Base-by-base conservation (phyloP, 1,140 invertebrate genomes). In the Lucilia sericata region DNA sequence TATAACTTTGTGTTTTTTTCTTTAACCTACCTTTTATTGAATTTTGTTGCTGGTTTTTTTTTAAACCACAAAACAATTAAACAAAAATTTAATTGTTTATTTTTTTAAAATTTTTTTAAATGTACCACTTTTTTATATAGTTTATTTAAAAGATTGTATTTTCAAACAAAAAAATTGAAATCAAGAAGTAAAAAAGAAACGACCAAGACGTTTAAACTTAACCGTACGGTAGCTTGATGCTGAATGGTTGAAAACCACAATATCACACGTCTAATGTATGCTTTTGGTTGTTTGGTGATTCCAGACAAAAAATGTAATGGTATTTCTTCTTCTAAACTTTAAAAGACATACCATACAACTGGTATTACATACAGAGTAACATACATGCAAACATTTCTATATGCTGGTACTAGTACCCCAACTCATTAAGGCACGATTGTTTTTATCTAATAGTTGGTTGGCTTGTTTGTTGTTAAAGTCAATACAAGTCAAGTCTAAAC, bases 201-300 rank as follows among this genome's bases (percentile, higher is more conserved):
- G 13, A n/a, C 55, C 51, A 55, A 70, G 19, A 70, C 65, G 65
- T 21, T 70, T 19, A 21, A 80, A 49, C 76, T 49, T 80, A 21
- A 51, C 76, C 25, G 47, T 19, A 21, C 76, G 76, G 76, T 80
- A 80, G 76, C 25, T 49, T 49, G 76, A 80, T 80, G 76, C 76
- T 80, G 76, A 80, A 80, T 80, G 76, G 12, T 80, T 19, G 9
- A 12, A 51, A 80, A 49, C 76, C 42, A 19, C 76, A 80, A 51
- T 70, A 80, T 80, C n/a, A 80, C 76, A 80, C 76, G 76, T 51
- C 76, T 80, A 80, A 80, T 80, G 76, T 80, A 80, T 19, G 47
- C 36, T 80, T 80, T 19, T 17, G n/a, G 8, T 70, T 70, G 51
- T n/a, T 55, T 55, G 12, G 51, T 25, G 65, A 70, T 19, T 70